Percentiles rank a stretch among this genome's conserved stretches.
Conservation (phyloP, 1,140 invertebrate species). For the Rhizoglyphus robini region DNA sequence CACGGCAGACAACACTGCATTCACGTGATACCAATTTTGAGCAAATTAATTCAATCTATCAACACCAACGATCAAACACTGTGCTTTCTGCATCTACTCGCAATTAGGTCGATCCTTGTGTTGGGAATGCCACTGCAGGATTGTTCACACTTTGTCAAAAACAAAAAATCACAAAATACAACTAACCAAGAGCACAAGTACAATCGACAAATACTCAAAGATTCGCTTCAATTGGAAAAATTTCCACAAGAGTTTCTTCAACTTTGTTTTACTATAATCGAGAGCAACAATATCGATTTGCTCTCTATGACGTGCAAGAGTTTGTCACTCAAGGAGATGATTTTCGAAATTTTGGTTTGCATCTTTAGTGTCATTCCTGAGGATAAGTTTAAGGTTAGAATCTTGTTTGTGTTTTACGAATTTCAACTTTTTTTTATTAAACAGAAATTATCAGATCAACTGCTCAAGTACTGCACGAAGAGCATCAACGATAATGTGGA, state of each 20-base stretch:
- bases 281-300: not conserved
- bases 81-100: not conserved
- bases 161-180: not conserved
- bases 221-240: not conserved
- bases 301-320: not conserved
- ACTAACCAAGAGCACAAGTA: not conserved
- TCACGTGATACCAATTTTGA: not conserved
- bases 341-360: not conserved
- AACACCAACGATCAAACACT: not conserved
- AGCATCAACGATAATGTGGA: not conserved
- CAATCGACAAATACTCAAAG: not conserved
- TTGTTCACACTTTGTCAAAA: too few species aligned
- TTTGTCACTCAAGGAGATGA: not conserved
- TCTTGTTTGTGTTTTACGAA: too few species aligned
- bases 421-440: not conserved
- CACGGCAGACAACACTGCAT: not conserved
- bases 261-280: not conserved
- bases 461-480: not conserved
- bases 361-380: not conserved
- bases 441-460: not conserved
- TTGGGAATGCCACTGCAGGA: not conserved
- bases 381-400: not conserved
- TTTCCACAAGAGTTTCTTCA: not conserved
- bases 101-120: not conserved
- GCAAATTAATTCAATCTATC: not conserved